Base-by-base conservation (phyloP, 2,113 vertebrate genomes). In the Phasianus colchicus region DNA sequence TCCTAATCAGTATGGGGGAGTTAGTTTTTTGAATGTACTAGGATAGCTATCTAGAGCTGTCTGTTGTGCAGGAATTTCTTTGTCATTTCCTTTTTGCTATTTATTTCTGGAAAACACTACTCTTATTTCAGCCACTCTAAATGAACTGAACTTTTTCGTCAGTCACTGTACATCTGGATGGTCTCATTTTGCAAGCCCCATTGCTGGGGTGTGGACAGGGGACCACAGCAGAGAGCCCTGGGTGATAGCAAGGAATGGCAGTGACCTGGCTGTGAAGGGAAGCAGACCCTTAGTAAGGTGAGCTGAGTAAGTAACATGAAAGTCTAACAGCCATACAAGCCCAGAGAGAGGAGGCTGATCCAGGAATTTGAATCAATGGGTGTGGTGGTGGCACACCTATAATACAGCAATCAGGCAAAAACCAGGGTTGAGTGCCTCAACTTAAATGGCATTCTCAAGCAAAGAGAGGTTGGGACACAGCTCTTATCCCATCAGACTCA, bases 211-310 rank as follows among this genome's bases (percentile, higher is more conserved):
- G 55, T 54, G 55, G 32, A 58, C 29, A 55, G 24, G 29, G 16
- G 29, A 11, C 13, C 45, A 57, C 22, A 32, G 4, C 36, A 3
- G 3, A 34, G 27, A 58, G 30, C n/a, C 8, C 6, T 0, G 0
- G 57, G 11, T 20, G 66, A 27, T 19, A 48, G n/a, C 12, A 55
- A 25, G 42, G 22, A 27, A 71, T 54, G 40, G 21, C 40, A 54
- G 15, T n/a, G 21, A 58, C 14, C 13, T 2, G 1, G 1, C 15
- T 48, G 17, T 36, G 18, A 66, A 45, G 52, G 30, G 10, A 38
- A 13, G 9, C 0, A 0, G 52, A 36, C 5, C 6, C n/a, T 5
- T 12, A n/a, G 6, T 14, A 30, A 81, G 7, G 6, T 1, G 4
- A 63, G 13, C n/a, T 74, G 30, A 54, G 13, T 18, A 45, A 74